phyloP scores from a whole-genome alignment of 2,888 invertebrate genomes.

The Stenichneumon culpator region DNA sequence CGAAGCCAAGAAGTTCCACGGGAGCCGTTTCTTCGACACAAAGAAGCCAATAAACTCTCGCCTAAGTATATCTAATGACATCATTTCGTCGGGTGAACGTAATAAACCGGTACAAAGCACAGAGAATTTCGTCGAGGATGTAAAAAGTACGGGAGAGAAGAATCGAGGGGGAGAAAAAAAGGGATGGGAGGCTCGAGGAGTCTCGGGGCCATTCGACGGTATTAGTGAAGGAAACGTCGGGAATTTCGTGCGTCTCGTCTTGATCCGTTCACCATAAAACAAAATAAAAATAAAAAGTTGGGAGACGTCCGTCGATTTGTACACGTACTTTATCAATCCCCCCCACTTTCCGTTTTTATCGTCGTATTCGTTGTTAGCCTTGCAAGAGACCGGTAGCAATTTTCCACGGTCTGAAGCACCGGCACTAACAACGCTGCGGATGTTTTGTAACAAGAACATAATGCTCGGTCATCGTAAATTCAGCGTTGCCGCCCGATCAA shows the following conservation, averaged over 20 bases:
- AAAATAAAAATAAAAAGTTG: conserved; percentile 2
- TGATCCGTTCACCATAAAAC: conserved; percentile 22
- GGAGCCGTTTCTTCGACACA: conserved; percentile 76
- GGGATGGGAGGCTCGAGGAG: conserved; percentile 57
- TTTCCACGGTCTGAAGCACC: conserved; percentile 30
- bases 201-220: conserved; percentile 40
- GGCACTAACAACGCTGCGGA: conserved; percentile 1
- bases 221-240: conserved; percentile 42
- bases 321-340: conserved; percentile 7
- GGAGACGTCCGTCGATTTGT: conserved; percentile 14
- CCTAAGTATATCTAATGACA: conserved; percentile 83
- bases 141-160: conserved; percentile 65
- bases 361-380: background rate
- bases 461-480: conserved; percentile 58
- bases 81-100: conserved; percentile 78
- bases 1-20: conserved; percentile 71
- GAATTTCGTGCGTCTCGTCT: conserved; percentile 29
- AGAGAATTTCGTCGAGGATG: conserved; percentile 77
- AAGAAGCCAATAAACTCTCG: conserved; percentile 79
- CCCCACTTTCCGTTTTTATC: background rate
- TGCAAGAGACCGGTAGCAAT: conserved; percentile 42
- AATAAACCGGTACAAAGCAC: conserved; percentile 78
- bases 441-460: conserved; percentile 41
- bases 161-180: conserved; percentile 39
- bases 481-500: conserved; percentile 53